Percentiles rank a stretch among this genome's conserved stretches.
These are phyloP conservation scores for Labrus mixtus DNA, from an alignment of 2,113 vertebrate species.

Conservation along the genomic window DNA sequence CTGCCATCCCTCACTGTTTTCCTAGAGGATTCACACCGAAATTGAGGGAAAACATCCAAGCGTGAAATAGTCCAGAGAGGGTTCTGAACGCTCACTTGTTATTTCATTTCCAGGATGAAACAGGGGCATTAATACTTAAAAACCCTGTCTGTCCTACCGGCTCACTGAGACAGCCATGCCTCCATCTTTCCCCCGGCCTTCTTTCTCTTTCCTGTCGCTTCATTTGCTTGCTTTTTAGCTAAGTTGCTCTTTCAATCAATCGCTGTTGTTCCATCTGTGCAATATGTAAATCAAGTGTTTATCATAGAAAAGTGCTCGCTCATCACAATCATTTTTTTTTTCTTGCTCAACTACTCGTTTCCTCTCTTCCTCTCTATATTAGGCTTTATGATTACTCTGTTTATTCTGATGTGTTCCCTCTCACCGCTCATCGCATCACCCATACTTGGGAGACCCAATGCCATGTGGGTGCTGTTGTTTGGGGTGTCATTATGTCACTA, in stretches of 20 bases:
- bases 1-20: slow-evolving; percentile 63
- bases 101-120: slow-evolving; percentile 80
- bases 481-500: slow-evolving; percentile 78
- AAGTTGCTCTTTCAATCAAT: slow-evolving; percentile 33
- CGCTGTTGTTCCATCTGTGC: slow-evolving; percentile 2
- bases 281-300: slow-evolving; percentile 43
- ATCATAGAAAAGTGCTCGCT: slow-evolving; percentile 31
- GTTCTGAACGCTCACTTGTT: slow-evolving; percentile 73
- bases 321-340: slow-evolving; percentile 34
- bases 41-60: slow-evolving; percentile 80
- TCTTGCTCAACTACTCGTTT: background rate
- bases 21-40: slow-evolving; percentile 70
- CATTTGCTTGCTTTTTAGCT: slow-evolving; percentile 13
- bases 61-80: slow-evolving; percentile 81
- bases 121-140: slow-evolving; percentile 80
- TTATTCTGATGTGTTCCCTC: slow-evolving; percentile 25
- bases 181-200: slow-evolving; percentile 28
- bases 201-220: slow-evolving; percentile 20
- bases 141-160: slow-evolving; percentile 56
- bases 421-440: slow-evolving; percentile 16
- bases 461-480: slow-evolving; percentile 67
- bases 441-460: slow-evolving; percentile 46
- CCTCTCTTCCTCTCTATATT: slow-evolving; percentile 20
- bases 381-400: slow-evolving; percentile 17
- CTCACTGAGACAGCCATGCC: slow-evolving; percentile 43